Evolutionary conservation across 2,113 vertebrate genomes (phyloP), one percentile per base, ranked within the genome.

Genomic region (Sterna hirundo): DNA sequence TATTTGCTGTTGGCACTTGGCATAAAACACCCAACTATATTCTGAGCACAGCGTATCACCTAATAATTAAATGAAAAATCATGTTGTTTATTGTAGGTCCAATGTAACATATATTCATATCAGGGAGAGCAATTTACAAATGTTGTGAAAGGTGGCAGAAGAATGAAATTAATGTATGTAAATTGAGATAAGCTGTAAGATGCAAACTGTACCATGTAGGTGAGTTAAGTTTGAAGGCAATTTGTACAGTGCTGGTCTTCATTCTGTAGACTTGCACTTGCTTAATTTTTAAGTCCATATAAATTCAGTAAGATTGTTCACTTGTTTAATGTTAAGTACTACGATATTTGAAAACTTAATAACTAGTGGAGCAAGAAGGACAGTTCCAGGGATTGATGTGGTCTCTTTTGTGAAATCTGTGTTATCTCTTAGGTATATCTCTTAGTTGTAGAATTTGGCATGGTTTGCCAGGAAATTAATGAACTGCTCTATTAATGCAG

Each of bases 1-100:
- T 90, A 88, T 86, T 95, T 96, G 96, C 93, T 97, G 71, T 70
- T 96, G 93, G 96, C 96, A 92, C 62, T 95, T 96, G 82, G 92
- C 94, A 65, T 77, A 38, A 55, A 88, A 62, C 62, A 90, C 76
- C 66, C 58, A 83, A 3, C 54, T 96, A 32, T 55, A 85, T 83
- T 83, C 87, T 90, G 90, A 88, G 90, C 90, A 79, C 60, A 95
- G 51, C 83, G 18, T 93, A 72, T 78, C 65, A 71, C 93, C 75
- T 80, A 93, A 83, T 90, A 90, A 83, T 90, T 86, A 94, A 96
- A 87, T 82, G 34, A 93, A 94, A 92, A 84, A 54, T 65, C 38
- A 16, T 70, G 46, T 52, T 93, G 86, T 92, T 95, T 91, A 76
- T 80, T 96, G 30, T 72, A 71, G 34, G 34, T 64, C 46, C 49